phyloP scores from a whole-genome alignment of 2,888 invertebrate species.

The Scrobipalpa costella region DNA sequence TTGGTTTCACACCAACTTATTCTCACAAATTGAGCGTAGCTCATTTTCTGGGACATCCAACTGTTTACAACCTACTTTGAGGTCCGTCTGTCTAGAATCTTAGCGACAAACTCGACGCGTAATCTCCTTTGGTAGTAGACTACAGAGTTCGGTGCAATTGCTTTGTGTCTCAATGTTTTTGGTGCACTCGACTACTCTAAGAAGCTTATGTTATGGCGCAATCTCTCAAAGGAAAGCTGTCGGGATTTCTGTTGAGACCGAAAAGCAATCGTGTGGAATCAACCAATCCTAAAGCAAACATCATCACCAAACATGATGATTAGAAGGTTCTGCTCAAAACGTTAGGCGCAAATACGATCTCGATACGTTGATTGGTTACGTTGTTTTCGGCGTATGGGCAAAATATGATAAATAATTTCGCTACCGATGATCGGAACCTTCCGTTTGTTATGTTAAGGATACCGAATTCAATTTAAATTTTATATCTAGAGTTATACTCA shows the following conservation, averaged over 20 bases:
- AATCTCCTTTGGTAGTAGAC: constrained; percentile 8
- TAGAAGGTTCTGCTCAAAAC: too few relatives aligned
- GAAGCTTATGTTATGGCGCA: constrained; percentile 19
- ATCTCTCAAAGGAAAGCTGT: constrained; percentile 2
- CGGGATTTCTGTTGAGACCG: not conserved
- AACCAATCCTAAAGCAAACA: not conserved
- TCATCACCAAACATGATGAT: too few relatives aligned
- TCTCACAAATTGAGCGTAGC: too few relatives aligned
- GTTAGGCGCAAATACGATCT: too few relatives aligned
- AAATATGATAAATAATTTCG: too few relatives aligned
- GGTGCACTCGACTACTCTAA: constrained; percentile 15
- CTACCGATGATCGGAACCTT: too few relatives aligned
- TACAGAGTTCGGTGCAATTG: constrained; percentile 2
- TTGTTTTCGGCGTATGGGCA: too few relatives aligned
- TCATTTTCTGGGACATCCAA: too few relatives aligned
- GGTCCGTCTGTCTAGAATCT: not conserved
- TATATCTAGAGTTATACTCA: not conserved
- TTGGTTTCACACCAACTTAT: too few relatives aligned
- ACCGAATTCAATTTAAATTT: not conserved
- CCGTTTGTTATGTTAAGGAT: too few relatives aligned
- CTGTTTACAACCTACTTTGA: not conserved
- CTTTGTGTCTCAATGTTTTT: constrained; percentile 19
- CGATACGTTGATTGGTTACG: too few relatives aligned
- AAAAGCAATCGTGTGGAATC: not conserved
- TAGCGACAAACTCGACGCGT: constrained; percentile 1